Evolutionary conservation across 2,797 vertebrate genomes (phyloP), one percentile per base, ranked within the genome.

Genomic region (Taenioides sp.): DNA sequence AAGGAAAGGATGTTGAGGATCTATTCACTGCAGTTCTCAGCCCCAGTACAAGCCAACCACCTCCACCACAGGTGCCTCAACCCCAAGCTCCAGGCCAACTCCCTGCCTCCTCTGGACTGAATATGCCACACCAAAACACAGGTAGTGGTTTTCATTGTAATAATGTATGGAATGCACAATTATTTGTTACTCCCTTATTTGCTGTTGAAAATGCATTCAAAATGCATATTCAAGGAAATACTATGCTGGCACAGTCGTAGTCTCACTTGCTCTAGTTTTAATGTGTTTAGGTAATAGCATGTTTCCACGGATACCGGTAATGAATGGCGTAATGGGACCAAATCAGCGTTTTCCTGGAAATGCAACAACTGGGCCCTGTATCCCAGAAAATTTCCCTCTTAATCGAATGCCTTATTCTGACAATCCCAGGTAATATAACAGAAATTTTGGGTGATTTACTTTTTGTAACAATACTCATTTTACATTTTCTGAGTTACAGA

Each of bases 1-100:
- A 96, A 86, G 97, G 98, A 73, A 99, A 99, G 87, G 98, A 99
- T 83, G 98, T 99, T 27, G 98, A 99, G 84, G 98, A 99, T 88
- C 88, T 99, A 79, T 99, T 99, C 85, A 98, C 97, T 63, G 98
- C 98, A 27, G 98, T 99, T 23, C 92, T 99, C 67, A 99, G 97
- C 87, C 98, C 98, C 79, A 97, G 89, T 76, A 89, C 94, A 10
- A 89, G 93, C 10, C 97, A 96, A 76, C 92, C 95, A 70, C 84
- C 93, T 73, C 88, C 79, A 84, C 85, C 95, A 85, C 94, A 96
- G 79, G 79, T 96, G 84, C 93, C 96, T 74, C 96, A 95, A 75
- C 92, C 95, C 77, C 94, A 92, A 92, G 73, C 87, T 87, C 71
- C 94, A 80, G 91, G 90, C 68, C 70, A 93, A 49, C 76, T 93